These are phyloP conservation scores for Prosopocoilus inquinatus DNA, from an alignment of 2,888 invertebrate genomes.

Conservation along the genomic window DNA sequence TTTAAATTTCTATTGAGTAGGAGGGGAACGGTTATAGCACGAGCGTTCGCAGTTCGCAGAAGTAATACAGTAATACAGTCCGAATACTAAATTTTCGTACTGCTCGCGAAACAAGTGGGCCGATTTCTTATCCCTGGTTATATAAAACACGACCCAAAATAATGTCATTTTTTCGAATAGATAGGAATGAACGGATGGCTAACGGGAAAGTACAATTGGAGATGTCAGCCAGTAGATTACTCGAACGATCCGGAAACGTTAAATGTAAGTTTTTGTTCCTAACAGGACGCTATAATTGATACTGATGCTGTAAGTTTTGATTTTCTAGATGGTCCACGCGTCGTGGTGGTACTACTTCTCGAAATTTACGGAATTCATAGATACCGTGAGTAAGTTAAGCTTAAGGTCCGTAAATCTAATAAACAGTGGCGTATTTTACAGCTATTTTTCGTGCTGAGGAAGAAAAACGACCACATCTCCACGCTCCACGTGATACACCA, in stretches of 20 bases:
- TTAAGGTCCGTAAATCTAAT: background rate
- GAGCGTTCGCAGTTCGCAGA: no score
- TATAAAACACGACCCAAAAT: constrained; percentile 15
- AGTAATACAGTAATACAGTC: no score
- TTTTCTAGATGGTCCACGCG: constrained; percentile 83
- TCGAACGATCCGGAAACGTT: constrained; percentile 86
- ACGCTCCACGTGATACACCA: constrained; percentile 95
- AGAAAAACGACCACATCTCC: constrained; percentile 91
- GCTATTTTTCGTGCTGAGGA: constrained; percentile 93
- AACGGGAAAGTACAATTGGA: constrained; percentile 90
- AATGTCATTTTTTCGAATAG: constrained; percentile 63
- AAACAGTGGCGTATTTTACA: constrained; percentile 46
- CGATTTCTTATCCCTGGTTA: no score
- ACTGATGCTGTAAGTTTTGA: constrained; percentile 1
- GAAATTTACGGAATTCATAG: constrained; percentile 94
- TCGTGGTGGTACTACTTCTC: constrained; percentile 98
- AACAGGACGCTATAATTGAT: constrained; percentile 11
- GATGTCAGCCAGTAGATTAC: constrained; percentile 96
- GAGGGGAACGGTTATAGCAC: no score
- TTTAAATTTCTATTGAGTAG: no score
- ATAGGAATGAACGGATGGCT: constrained; percentile 91
- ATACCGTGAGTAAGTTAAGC: constrained; percentile 72
- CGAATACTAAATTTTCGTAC: no score
- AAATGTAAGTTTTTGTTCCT: constrained; percentile 68
- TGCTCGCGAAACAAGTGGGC: no score